Evolutionary conservation across 1,140 invertebrate genomes (phyloP).

Genomic region (Musca domestica): DNA sequence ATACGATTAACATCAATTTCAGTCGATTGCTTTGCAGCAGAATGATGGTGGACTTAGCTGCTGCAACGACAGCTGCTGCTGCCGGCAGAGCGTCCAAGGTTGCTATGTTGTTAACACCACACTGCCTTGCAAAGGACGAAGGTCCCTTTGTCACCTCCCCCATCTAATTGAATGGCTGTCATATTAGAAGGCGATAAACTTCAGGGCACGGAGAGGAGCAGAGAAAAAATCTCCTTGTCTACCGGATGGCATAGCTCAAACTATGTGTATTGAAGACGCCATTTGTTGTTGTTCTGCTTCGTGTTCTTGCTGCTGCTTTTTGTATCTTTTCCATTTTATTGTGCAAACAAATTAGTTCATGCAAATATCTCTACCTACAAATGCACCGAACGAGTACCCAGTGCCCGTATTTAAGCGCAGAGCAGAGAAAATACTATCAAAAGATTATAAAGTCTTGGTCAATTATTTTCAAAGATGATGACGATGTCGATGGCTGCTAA

Average conservation of each 20-base stretch:
- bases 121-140: neutral
- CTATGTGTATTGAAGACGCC: too few species aligned
- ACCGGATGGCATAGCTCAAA: neutral
- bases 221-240: neutral
- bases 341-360: too few species aligned
- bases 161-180: slow-evolving; percentile 21
- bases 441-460: too few species aligned
- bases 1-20: slow-evolving; percentile 22
- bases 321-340: too few species aligned
- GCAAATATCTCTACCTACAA: too few species aligned
- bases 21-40: slow-evolving; percentile 4
- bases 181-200: slow-evolving; percentile 18
- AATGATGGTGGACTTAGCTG: neutral
- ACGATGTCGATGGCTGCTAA: too few species aligned
- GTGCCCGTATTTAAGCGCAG: too few species aligned
- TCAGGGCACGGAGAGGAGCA: neutral
- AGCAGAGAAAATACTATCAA: too few species aligned
- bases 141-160: neutral
- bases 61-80: neutral
- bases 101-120: neutral
- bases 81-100: neutral
- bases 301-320: too few species aligned
- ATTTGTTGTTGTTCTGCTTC: too few species aligned
- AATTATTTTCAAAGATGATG: too few species aligned
- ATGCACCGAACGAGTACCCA: too few species aligned